Percentiles rank a stretch among this genome's conserved stretches.
phyloP scores from a whole-genome alignment of 2,797 vertebrate genomes.

The Anisognathus igniventris region DNA sequence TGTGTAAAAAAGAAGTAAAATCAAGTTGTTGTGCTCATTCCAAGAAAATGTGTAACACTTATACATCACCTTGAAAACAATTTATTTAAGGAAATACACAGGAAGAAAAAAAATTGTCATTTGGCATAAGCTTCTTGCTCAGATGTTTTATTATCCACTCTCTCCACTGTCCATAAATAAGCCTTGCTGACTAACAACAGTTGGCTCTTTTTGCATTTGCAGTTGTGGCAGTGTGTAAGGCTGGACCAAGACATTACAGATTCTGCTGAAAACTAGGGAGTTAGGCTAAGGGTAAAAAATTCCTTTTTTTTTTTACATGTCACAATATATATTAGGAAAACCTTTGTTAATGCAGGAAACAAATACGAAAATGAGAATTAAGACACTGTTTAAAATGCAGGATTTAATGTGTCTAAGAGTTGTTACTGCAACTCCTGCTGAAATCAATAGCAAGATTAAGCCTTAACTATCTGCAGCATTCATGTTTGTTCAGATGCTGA shows the following conservation, averaged over 20 bases:
- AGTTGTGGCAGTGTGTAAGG: background rate
- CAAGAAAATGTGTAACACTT: background rate
- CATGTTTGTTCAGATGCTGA: conserved; percentile 19
- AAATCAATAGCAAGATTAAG: conserved; percentile 2
- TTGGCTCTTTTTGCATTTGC: background rate
- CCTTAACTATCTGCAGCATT: background rate
- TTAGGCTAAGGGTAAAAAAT: background rate
- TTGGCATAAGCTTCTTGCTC: background rate
- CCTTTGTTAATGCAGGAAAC: background rate
- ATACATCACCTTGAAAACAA: background rate
- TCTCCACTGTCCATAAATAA: background rate
- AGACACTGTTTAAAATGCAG: background rate
- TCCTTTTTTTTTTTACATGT: background rate
- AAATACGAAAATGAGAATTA: conserved; percentile 3
- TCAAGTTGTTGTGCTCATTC: background rate
- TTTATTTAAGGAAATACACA: background rate
- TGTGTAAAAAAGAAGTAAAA: background rate
- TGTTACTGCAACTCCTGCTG: background rate
- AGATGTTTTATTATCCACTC: background rate
- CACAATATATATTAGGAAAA: background rate
- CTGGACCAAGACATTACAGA: background rate
- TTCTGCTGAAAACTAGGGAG: background rate
- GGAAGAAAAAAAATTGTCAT: background rate
- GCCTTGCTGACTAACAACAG: background rate
- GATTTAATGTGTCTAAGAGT: background rate